Evolutionary conservation across 1,140 invertebrate species (phyloP), one percentile per base, ranked within the genome.

Genomic region (Penaeus japonicus): DNA sequence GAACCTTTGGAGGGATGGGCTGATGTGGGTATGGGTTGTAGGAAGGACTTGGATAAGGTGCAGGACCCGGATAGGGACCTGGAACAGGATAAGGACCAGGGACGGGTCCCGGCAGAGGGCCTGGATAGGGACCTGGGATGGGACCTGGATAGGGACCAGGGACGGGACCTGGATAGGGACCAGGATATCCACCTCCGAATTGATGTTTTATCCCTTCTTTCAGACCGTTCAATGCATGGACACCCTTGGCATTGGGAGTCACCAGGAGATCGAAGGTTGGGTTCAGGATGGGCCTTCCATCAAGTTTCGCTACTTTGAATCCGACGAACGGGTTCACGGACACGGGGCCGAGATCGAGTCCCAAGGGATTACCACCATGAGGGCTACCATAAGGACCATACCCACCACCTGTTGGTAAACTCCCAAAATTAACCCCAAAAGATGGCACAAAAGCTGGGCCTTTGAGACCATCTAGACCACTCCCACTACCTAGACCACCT

Each of bases 311-410:
- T 17, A 90, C 59, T 65, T 90, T 89, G 15, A 90, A 83, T 22
- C 89, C 89, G 7, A 90, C 78, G 39, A 89, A 86, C n/a, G 89
- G 89, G 54, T 90, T 90, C 47, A 90, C 83, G 30, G 87, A 85
- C 27, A 90, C 87, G 10, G 87, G 87, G 4, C 89, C 89, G 30
- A 90, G 78, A 35, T 87, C 82, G 15, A 90, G 79, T 55, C 89
- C 89, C 18, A 90, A 73, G 20, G 89, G 89, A 53, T 90, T 90
- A 32, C 53, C 39, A 30, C 77, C 62, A 12, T 39, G 5, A 15
- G 54, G 70, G 22, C 30, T 22, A 24, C 77, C 77, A 78, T 70
- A 54, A 39, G 57, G 78, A 12, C 85, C 86, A 54, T 75, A 88
- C 7, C 79, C 79, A 24, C 59, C 79, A 55, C 79, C 70, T 12